Evolutionary conservation across 2,113 vertebrate species (phyloP), one percentile per base, ranked within the genome.

Genomic region (Albula goreensis): DNA sequence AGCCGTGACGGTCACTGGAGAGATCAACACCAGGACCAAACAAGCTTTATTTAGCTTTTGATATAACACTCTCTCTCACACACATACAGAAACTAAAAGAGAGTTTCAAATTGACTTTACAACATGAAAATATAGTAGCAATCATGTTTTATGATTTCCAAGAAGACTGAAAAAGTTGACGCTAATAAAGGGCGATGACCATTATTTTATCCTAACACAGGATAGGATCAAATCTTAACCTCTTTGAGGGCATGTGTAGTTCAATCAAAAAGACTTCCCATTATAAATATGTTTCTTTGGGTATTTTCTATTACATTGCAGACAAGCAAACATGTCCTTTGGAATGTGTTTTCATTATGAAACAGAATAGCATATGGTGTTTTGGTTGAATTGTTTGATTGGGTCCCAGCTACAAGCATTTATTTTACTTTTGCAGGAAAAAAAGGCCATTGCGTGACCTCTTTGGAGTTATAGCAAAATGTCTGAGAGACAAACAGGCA

Each of bases 1-100:
- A 91, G 83, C 82, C 0, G 82, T 87, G 48, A 74, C 82, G 87
- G 50, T 48, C 12, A 48, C 51, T 31, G 49, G 31, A 31, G 31
- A 82, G 8, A 57, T 82, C 2, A 56, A 57, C 25, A 22, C 17
- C 4, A 81, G 49, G 15, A 81, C 79, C 22, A 79, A 10, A 79
- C 79, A 81, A 22, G 50, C 49, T 51, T 22, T 81, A 15, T 81
- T 17, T 22, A 17, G 79, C 6, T 50, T 70, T 19, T 70, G 63
- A 70, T 17, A n/a, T 2, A 79, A 49, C 41, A 49, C 0, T 48
- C 31, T 6, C 19, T 50, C 19, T 10, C 79, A 57, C 81, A 15
- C 52, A 57, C 12, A 81, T n/a, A 52, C 50, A n/a, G 13, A 81
- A 53, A 22, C 4, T 60, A 60, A 41, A 41, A 41, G 31, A 41